Conservation (phyloP, 2,113 vertebrate species). For the Silurus asotus region DNA sequence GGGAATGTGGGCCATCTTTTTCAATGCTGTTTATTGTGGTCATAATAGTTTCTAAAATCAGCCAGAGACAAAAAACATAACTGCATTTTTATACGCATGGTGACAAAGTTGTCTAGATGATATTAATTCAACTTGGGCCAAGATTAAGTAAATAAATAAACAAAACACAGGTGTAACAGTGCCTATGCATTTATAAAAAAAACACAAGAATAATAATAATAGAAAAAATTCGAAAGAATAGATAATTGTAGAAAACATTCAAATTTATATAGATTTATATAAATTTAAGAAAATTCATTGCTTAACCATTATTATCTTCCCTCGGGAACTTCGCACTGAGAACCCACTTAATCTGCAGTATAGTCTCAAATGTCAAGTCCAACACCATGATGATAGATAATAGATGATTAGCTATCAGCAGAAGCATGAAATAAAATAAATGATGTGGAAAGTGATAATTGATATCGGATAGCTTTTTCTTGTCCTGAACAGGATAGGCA, state of each 20-base stretch:
- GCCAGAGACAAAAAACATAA: slow-evolving; percentile 12
- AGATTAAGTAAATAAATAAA: too few species aligned
- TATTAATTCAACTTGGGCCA: background rate
- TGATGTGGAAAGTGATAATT: background rate
- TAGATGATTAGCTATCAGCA: background rate
- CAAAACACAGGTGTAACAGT: slow-evolving; percentile 26
- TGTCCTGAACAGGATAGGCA: background rate
- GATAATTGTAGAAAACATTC: too few species aligned
- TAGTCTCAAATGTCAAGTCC: background rate
- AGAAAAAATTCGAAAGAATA: too few species aligned
- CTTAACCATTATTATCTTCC: background rate
- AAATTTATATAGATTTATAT: too few species aligned
- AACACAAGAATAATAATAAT: too few species aligned
- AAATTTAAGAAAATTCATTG: background rate
- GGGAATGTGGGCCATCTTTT: slow-evolving; percentile 31
- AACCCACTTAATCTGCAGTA: background rate
- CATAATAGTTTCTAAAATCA: slow-evolving; percentile 52
- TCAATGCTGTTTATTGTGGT: slow-evolving; percentile 19
- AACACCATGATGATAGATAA: background rate
- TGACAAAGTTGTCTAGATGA: slow-evolving; percentile 19
- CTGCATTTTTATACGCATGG: background rate
- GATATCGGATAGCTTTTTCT: background rate
- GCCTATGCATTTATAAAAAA: background rate
- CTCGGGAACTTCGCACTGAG: background rate
- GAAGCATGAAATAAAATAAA: background rate